These are phyloP conservation scores for Amblyjoppa fuscipennis DNA, from an alignment of 2,888 invertebrate genomes.

Conservation along the genomic window DNA sequence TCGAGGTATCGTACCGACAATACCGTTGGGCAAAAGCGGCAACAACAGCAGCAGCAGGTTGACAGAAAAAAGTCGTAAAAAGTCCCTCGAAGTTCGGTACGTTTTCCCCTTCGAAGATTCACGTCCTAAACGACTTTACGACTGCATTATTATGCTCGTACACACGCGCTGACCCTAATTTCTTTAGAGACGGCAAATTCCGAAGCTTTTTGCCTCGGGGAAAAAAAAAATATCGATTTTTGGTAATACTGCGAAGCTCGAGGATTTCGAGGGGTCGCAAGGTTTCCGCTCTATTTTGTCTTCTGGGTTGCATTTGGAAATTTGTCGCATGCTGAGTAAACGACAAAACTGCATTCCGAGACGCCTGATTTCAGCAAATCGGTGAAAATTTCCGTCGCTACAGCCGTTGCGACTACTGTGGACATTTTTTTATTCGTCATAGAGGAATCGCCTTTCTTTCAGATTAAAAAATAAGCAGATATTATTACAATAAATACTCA, in stretches of 20 bases:
- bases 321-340: not conserved
- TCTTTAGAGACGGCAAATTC: constrained; percentile 42
- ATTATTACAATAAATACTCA: no score
- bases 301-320: not conserved
- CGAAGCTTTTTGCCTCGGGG: constrained; percentile 7
- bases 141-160: constrained; percentile 50
- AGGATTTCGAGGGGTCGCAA: not conserved
- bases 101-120: constrained; percentile 28
- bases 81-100: constrained; percentile 27
- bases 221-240: not conserved
- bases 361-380: not conserved
- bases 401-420: no score
- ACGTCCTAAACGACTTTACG: constrained; percentile 15
- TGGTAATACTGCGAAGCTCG: not conserved
- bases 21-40: not conserved
- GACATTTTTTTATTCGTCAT: no score
- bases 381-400: not conserved
- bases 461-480: no score
- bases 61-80: constrained; percentile 16
- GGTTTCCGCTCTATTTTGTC: constrained; percentile 6
- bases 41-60: not conserved
- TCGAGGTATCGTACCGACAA: not conserved
- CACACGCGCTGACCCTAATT: constrained; percentile 52
- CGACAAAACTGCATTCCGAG: not conserved
- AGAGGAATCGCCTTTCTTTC: no score